Evolutionary conservation across 1,140 invertebrate genomes (phyloP).

Genomic region (Planococcus citri): DNA sequence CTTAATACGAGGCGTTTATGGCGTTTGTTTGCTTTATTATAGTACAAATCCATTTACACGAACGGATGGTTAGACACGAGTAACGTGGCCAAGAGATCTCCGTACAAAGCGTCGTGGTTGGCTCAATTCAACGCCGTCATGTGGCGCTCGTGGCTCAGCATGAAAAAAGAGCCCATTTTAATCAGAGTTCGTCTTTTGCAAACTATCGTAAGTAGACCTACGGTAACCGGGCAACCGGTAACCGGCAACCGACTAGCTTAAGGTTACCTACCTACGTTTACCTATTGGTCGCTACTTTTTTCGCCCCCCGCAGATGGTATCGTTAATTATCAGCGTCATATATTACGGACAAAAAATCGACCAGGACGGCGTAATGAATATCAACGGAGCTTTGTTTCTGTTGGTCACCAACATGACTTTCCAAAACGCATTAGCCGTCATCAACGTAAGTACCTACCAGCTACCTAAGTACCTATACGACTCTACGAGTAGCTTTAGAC

Average conservation of each 20-base stretch:
- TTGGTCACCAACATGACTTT: conserved; percentile 89
- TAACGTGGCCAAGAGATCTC: conserved; percentile 33
- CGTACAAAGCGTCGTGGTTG: conserved; percentile 76
- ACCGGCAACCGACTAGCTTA: too few relatives aligned
- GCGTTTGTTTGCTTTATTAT: neutral
- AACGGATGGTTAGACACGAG: conserved; percentile 27
- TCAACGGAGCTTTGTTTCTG: conserved; percentile 89
- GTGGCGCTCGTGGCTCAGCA: conserved; percentile 78
- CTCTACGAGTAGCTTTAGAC: too few relatives aligned
- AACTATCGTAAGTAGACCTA: conserved; percentile 56
- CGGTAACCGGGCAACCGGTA: too few relatives aligned
- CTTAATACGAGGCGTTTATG: too few relatives aligned
- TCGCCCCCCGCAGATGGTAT: conserved; percentile 51
- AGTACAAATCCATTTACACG: neutral
- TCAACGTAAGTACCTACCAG: conserved; percentile 54
- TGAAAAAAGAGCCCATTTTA: conserved; percentile 77
- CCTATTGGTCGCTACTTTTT: too few relatives aligned
- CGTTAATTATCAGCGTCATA: conserved; percentile 72
- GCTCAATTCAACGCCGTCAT: conserved; percentile 77
- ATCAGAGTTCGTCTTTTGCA: conserved; percentile 79
- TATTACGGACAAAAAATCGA: conserved; percentile 74
- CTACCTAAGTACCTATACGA: too few relatives aligned
- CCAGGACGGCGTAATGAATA: conserved; percentile 85
- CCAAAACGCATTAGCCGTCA: conserved; percentile 78
- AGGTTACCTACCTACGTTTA: too few relatives aligned